Evolutionary conservation across 2,113 vertebrate genomes (phyloP).

Genomic region (Muntiacus muntjak): DNA sequence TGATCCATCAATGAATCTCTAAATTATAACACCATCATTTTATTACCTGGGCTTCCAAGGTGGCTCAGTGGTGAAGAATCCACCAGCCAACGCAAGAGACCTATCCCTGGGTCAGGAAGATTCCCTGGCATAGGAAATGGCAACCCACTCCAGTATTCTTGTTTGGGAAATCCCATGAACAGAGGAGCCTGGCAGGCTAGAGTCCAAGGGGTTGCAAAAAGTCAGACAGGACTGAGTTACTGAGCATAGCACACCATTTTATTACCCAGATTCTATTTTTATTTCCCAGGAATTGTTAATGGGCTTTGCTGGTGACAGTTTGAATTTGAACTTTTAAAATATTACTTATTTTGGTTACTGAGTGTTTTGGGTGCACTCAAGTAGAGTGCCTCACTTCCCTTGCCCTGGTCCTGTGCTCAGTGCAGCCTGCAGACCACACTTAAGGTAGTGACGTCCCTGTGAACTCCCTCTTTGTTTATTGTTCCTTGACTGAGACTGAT

Average conservation of each 20-base stretch:
- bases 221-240: not conserved
- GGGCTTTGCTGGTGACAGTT: not conserved
- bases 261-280: not conserved
- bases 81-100: not conserved
- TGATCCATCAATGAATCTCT: not conserved
- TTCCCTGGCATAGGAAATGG: not conserved
- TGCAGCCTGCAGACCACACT: not conserved
- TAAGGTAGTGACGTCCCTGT: not conserved
- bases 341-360: not conserved
- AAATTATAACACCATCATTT: not conserved
- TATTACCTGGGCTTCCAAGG: not conserved
- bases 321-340: not conserved
- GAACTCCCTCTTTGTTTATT: not conserved
- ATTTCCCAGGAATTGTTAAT: not conserved
- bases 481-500: not conserved
- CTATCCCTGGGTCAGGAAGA: not conserved
- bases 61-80: not conserved
- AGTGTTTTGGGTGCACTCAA: not conserved
- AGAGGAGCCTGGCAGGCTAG: not conserved
- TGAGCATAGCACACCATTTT: not conserved
- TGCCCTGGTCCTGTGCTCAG: rapidly evolving
- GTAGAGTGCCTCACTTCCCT: not conserved
- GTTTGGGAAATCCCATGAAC: not conserved
- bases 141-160: not conserved
- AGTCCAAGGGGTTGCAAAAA: not conserved